Percentiles rank a stretch among this genome's conserved stretches.
Conservation (phyloP, 2,888 invertebrate genomes). For the Tromatobia lineatoria region DNA sequence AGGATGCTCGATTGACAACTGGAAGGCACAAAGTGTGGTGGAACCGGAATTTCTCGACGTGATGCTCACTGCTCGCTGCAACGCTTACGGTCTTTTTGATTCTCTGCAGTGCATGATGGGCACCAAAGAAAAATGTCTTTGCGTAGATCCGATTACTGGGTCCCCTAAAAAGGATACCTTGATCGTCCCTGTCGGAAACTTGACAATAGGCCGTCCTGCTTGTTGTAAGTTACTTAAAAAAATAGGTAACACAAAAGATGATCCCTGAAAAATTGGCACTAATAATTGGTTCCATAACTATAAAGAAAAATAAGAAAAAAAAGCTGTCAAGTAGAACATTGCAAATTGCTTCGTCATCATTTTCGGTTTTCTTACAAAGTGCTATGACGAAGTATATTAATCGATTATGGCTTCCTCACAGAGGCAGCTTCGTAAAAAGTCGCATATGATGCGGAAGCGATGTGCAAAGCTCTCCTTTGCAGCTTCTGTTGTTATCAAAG, state of each 20-base stretch:
- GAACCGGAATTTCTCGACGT: constrained; percentile 83
- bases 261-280: neutral
- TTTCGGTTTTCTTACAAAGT: too few species aligned
- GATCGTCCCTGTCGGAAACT: constrained; percentile 70
- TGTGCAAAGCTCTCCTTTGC: too few species aligned
- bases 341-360: too few species aligned
- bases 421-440: too few species aligned
- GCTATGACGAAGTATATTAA: too few species aligned
- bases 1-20: constrained; percentile 88
- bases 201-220: constrained; percentile 71
- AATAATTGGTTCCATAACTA: too few species aligned
- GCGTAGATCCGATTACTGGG: constrained; percentile 88
- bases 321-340: too few species aligned
- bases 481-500: too few species aligned
- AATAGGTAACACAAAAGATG: neutral
- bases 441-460: too few species aligned
- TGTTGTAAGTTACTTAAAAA: constrained; percentile 83
- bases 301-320: too few species aligned
- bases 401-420: too few species aligned
- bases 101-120: constrained; percentile 89
- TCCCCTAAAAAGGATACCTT: constrained; percentile 81
- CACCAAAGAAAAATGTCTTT: constrained; percentile 86
- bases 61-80: constrained; percentile 86
- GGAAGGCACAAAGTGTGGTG: constrained; percentile 85
- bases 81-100: constrained; percentile 89